Evolutionary conservation across 2,888 invertebrate species (phyloP), one percentile per base, ranked within the genome.

Genomic region (Agriotes lineatus): DNA sequence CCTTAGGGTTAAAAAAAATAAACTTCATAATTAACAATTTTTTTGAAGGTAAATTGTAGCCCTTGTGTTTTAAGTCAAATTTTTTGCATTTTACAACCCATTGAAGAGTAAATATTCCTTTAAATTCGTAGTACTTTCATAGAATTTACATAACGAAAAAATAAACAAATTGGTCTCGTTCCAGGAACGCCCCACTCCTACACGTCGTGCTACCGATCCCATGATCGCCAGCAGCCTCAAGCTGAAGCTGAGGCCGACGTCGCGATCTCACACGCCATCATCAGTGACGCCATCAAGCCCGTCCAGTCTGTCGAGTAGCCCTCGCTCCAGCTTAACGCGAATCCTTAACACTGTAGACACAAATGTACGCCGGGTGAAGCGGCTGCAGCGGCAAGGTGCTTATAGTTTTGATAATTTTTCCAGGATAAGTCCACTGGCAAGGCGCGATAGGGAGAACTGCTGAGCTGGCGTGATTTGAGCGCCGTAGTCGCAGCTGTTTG

Each of bases 401-500:
- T 80, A 79, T 68, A 82, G 81, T 77, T 79, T 77, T 75, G 80
- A 82, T 79, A 82, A 83, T 78, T 45, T 37, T 65, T 65, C 56
- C 44, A 69, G 65, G 65, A 60, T 14, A 62, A 44, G 35, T 20
- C 22, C 25, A 5, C 7, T 25, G 25, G 5, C 16, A 39, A 50
- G 20, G 2, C 63, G 62, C 35, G 58, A 68, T n/a, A 5, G 39
- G 30, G 65, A 65, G 20, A 56, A 22, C 20, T 19, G 0, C 33
- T 52, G 16, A 18, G 7, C 25, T 50, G 30, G n/a, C 30, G 25
- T 50, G 50, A 50, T 30, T 50, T 25, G 5, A 48, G 6, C 42
- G 16, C 19, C 37, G 9, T 16, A 18, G 2, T 18, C 2, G 44
- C 9, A 14, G 19, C 16, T 2, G 44, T 6, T 44, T 16, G 2